These are phyloP conservation scores for Sakesphorus luctuosus DNA, from an alignment of 2,113 vertebrate genomes.

Conservation along the genomic window DNA sequence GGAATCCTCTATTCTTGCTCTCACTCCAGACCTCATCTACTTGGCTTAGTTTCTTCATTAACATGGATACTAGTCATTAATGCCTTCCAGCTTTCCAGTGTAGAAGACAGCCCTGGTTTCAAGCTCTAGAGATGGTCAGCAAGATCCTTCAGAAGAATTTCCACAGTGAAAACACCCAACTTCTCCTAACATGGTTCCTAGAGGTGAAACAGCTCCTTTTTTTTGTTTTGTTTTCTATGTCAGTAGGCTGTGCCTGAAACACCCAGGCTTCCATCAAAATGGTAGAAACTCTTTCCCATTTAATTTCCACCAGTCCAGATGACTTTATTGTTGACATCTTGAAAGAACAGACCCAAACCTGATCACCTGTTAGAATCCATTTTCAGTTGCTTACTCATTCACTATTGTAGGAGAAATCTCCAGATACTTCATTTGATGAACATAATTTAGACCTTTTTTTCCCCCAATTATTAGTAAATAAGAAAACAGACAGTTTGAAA, in stretches of 20 bases:
- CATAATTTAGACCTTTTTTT: background rate
- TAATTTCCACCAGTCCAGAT: background rate
- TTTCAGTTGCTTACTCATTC: background rate
- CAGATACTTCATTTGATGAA: background rate
- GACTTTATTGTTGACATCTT: background rate
- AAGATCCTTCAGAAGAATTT: background rate
- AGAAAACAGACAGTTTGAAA: background rate
- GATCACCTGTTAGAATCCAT: background rate
- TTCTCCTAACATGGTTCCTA: background rate
- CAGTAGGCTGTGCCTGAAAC: background rate
- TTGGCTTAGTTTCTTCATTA: background rate
- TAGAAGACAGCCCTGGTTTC: background rate
- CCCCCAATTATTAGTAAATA: background rate
- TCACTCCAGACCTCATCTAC: background rate
- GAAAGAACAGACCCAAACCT: background rate
- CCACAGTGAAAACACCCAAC: background rate
- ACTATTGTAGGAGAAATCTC: background rate
- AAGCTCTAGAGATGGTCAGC: background rate
- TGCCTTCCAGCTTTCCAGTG: background rate
- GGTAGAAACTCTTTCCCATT: background rate
- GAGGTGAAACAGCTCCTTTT: background rate
- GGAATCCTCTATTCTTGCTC: background rate
- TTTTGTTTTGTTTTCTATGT: background rate
- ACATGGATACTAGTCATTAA: accelerated
- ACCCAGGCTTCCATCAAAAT: background rate